Evolutionary conservation across 2,113 vertebrate species (phyloP).

Genomic region (Callithrix jacchus): DNA sequence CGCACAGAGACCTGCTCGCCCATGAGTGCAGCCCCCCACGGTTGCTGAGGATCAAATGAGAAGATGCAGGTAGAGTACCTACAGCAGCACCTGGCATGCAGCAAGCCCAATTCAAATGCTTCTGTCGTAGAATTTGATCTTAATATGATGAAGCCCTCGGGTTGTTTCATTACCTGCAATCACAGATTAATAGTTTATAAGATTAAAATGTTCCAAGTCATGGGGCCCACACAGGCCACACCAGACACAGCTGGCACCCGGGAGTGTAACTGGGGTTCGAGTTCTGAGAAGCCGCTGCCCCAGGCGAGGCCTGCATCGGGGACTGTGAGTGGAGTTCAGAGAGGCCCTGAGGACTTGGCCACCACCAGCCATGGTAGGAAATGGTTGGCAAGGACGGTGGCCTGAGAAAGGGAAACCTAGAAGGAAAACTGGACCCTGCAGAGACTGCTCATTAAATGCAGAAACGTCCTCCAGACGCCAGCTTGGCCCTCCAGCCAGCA

Average conservation of each 20-base stretch:
- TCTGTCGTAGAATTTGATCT: too few relatives aligned
- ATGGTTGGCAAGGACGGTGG: not conserved
- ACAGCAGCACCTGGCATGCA: accelerated
- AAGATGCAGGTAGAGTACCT: not conserved
- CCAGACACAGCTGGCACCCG: accelerated
- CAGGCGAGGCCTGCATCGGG: accelerated
- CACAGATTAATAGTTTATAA: not conserved
- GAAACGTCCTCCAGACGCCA: not conserved
- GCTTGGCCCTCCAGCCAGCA: not conserved
- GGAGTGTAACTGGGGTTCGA: accelerated
- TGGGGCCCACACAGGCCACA: not conserved
- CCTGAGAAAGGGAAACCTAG: not conserved
- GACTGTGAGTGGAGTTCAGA: accelerated
- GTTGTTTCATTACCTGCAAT: not conserved
- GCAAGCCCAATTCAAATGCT: accelerated
- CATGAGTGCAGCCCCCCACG: accelerated
- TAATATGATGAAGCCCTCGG: not conserved
- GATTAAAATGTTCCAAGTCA: not conserved
- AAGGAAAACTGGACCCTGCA: not conserved
- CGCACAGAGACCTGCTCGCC: accelerated
- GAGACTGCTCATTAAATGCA: not conserved
- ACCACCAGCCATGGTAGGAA: not conserved
- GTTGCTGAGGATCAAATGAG: not conserved
- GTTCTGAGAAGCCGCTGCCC: accelerated
- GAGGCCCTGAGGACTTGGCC: not conserved